phyloP scores from a whole-genome alignment of 2,113 vertebrate genomes.

The Hyla sarda region DNA sequence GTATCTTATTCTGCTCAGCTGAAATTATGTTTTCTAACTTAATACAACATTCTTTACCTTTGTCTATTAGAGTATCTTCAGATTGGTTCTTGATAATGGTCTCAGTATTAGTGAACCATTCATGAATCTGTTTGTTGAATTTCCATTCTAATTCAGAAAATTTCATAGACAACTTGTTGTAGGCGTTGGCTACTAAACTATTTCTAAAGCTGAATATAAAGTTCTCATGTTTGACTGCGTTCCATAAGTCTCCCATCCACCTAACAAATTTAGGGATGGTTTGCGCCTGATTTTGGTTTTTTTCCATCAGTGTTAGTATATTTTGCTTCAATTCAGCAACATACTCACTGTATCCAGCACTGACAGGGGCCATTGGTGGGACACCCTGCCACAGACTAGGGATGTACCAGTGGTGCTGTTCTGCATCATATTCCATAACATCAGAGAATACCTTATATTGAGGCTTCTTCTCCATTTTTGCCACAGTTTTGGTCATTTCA shows the following conservation, averaged over 20 bases:
- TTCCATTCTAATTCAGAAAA: conserved; percentile 65
- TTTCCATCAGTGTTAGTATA: conserved; percentile 66
- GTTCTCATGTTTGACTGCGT: conserved; percentile 26
- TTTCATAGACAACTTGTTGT: conserved; percentile 49
- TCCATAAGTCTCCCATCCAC: conserved; percentile 66
- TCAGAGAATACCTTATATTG: conserved; percentile 62
- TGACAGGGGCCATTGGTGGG: conserved; percentile 68
- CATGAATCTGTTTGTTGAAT: conserved; percentile 65
- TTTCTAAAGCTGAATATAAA: conserved; percentile 59
- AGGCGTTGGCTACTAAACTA: conserved; percentile 55
- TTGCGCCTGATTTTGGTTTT: conserved; percentile 60
- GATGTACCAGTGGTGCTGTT: conserved; percentile 66
- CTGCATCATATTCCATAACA: conserved; percentile 55
- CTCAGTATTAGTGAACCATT: conserved; percentile 65
- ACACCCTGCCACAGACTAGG: conserved; percentile 68
- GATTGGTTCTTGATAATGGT: conserved; percentile 62
- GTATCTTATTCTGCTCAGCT: conserved; percentile 44
- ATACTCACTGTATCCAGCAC: conserved; percentile 66
- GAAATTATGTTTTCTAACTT: conserved; percentile 62
- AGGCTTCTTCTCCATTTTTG: conserved; percentile 72
- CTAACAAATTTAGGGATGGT: conserved; percentile 67
- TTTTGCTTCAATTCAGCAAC: conserved; percentile 68
- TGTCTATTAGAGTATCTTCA: conserved; percentile 8
- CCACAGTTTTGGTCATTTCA: conserved; percentile 71
- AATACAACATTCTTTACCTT: neutral